phyloP scores from a whole-genome alignment of 2,888 invertebrate genomes.

The Ceratothoa steindachneri region DNA sequence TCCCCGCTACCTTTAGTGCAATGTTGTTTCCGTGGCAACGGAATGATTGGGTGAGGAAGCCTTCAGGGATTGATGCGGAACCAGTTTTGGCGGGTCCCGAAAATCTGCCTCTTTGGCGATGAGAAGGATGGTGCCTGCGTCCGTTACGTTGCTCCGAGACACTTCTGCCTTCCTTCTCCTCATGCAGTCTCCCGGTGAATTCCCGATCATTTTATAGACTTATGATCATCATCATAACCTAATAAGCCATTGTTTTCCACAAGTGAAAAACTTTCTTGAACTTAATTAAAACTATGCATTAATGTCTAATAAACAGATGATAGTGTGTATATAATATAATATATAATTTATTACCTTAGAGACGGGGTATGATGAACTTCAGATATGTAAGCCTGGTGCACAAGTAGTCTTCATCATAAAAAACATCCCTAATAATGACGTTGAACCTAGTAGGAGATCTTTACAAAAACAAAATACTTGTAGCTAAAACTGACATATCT shows the following conservation, averaged over 20 bases:
- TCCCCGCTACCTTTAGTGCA: background rate
- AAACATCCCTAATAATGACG: background rate
- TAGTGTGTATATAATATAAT: background rate
- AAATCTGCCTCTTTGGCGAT: constrained; percentile 1
- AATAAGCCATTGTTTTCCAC: background rate
- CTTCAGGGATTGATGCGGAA: background rate
- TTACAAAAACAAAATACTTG: background rate
- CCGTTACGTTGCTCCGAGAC: too few relatives aligned
- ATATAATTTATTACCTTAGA: constrained; percentile 12
- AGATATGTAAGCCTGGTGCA: background rate
- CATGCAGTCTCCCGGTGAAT: background rate
- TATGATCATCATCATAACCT: background rate
- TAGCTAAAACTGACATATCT: background rate
- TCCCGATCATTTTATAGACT: background rate
- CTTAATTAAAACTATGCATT: constrained; percentile 7
- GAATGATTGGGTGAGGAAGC: constrained; percentile 6
- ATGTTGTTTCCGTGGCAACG: constrained; percentile 3
- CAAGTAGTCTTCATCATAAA: constrained; percentile 1
- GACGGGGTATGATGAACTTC: background rate
- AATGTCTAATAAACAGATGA: background rate
- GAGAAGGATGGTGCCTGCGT: too few relatives aligned
- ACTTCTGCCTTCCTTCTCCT: background rate
- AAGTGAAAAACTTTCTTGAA: background rate
- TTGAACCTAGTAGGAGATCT: background rate
- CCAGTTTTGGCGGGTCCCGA: background rate